A percentile compares a stretch with the other conserved stretches of the same genome.
Conservation (phyloP, 2,888 invertebrate species). For the Heliconius cydno region DNA sequence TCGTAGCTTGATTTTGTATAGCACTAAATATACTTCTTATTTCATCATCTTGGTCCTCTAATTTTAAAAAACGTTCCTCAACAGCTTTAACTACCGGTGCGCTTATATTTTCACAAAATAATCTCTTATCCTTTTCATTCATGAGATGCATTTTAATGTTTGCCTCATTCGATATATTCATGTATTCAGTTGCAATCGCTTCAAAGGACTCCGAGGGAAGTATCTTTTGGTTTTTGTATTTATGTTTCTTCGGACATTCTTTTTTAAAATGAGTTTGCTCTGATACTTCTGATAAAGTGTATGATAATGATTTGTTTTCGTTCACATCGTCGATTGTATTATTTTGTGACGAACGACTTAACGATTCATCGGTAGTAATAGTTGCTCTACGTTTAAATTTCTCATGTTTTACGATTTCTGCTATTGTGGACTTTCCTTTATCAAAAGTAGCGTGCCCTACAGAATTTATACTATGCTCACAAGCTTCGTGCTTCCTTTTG, state of each 20-base stretch:
- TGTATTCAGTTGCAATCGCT: conserved; percentile 67
- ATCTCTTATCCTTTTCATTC: conserved; percentile 68
- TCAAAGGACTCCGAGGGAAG: conserved; percentile 69
- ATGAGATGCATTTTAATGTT: conserved; percentile 75
- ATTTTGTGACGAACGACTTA: conserved; percentile 61
- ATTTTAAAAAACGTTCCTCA: conserved; percentile 63
- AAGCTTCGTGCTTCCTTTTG: conserved; percentile 53
- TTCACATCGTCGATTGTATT: conserved; percentile 71
- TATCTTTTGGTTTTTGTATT: conserved; percentile 54
- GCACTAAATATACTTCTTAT: conserved; percentile 56
- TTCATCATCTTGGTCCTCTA: conserved; percentile 53
- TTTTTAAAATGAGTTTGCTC: conserved; percentile 61
- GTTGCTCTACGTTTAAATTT: conserved; percentile 55
- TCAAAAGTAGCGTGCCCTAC: conserved; percentile 51
- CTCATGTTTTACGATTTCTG: conserved; percentile 57
- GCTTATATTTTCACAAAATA: conserved; percentile 66
- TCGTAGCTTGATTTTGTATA: conserved; percentile 57
- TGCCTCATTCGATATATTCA: conserved; percentile 55
- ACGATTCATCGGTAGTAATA: conserved; percentile 58
- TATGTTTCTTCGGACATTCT: conserved; percentile 49
- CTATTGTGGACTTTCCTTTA: conserved; percentile 56
- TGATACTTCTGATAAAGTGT: conserved; percentile 67
- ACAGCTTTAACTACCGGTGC: conserved; percentile 67
- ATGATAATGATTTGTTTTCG: conserved; percentile 67
- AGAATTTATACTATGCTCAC: conserved; percentile 33